Conservation (phyloP, 2,113 vertebrate species). For the Leptobrachium leishanense region DNA sequence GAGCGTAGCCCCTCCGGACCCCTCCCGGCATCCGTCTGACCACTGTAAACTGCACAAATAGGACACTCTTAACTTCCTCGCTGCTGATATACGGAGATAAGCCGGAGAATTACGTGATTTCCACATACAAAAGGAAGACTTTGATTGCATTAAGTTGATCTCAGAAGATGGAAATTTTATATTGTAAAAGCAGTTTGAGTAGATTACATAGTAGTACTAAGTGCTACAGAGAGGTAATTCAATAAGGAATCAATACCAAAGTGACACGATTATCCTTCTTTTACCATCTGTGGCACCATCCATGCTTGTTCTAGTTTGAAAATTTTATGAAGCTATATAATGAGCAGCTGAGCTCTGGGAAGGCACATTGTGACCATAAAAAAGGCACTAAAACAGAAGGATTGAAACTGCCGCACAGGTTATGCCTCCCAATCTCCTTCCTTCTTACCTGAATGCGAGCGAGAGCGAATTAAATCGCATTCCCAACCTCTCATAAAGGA, state of each 20-base stretch:
- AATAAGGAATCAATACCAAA: constrained; percentile 79
- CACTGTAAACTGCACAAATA: constrained; percentile 13
- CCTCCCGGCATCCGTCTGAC: constrained; percentile 30
- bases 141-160: constrained; percentile 79
- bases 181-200: constrained; percentile 78
- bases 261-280: constrained; percentile 75
- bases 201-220: constrained; percentile 83
- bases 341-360: constrained; percentile 46
- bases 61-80: constrained; percentile 36
- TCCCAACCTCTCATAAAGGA: neutral
- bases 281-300: constrained; percentile 47
- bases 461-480: constrained; percentile 11
- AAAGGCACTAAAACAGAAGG: constrained; percentile 47
- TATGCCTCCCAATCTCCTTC: constrained; percentile 25
- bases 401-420: constrained; percentile 37
- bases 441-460: constrained; percentile 11
- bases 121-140: constrained; percentile 54
- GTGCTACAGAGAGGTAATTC: constrained; percentile 76
- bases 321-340: constrained; percentile 52
- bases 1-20: neutral
- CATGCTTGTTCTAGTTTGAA: constrained; percentile 50
- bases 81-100: constrained; percentile 20
- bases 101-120: constrained; percentile 73
- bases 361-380: constrained; percentile 47
- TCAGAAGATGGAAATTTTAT: constrained; percentile 84